Evolutionary conservation across 2,888 invertebrate species (phyloP), one percentile per base, ranked within the genome.

Genomic region (Onchidella celtica): DNA sequence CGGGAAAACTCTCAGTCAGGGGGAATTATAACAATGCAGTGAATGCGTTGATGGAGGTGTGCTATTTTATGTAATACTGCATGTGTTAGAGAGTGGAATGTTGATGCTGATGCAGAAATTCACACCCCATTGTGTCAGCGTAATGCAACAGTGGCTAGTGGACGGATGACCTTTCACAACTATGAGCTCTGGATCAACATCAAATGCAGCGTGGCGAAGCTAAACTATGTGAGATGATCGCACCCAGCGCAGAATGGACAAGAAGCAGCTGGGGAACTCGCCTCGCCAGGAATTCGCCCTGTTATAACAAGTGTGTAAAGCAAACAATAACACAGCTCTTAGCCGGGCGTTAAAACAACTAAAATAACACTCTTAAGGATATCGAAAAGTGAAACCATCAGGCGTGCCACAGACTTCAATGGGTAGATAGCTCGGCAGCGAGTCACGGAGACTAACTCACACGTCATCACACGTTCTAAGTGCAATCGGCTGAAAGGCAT

Each of bases 271-370:
- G 3, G 40, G 21, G 68, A n/a, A 40, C 24, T 40, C 24, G 40
- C 27, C 24, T 40, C 11, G 1, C 24, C 4, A 1, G 68, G 34
- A 21, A 68, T 40, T 2, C 40, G 14, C 24, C 11, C 11, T 63
- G 68, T 68, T 68, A 68, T 68, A 68, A 40, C 68, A 68, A 68
- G 68, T 68, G 68, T 27, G 14, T 27, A 40, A 68, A 11, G 24
- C 38, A 24, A 68, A 68, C 68, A 68, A 68, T 40, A 68, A 68
- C 68, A 38, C 24, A 40, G 40, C 0, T 24, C 27, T 68, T 68
- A 11, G 24, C 27, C 24, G 38, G n/a, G 14, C 40, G 27, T 40
- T 40, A 68, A 68, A 40, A 68, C 68, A 40, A 40, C 38, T 68
- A n/a, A n/a, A 36, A 65, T 14, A 65, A 65, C 29, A 65, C 24